Evolutionary conservation across 2,797 vertebrate genomes (phyloP).

Genomic region (Poeciliopsis gracilis): DNA sequence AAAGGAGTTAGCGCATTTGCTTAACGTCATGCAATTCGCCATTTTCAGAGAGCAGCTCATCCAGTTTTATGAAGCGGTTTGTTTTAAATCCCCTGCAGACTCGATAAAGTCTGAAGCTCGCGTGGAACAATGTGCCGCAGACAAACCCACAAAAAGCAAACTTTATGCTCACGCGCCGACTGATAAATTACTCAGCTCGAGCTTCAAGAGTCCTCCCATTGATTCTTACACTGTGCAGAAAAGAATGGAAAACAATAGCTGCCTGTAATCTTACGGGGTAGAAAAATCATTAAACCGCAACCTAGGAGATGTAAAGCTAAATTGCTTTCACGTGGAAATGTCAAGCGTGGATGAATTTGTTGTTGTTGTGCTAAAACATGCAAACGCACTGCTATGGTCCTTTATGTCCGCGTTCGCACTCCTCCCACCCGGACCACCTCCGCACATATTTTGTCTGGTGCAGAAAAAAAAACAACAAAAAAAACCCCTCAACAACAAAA

Average conservation of each 20-base stretch:
- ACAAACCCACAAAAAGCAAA: background rate
- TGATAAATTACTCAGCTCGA: conserved; percentile 12
- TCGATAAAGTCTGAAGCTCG: background rate
- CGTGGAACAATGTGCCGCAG: background rate
- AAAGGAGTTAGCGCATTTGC: background rate
- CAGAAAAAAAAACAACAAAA: background rate
- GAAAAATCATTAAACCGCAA: conserved; percentile 13
- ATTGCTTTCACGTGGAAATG: conserved; percentile 13
- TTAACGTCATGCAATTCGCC: background rate
- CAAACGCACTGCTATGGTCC: conserved; percentile 1
- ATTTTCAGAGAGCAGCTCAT: background rate
- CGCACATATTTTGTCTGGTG: conserved; percentile 12
- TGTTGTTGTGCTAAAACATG: background rate
- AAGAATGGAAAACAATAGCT: conserved; percentile 15
- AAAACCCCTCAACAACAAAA: background rate
- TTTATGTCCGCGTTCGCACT: conserved; percentile 10
- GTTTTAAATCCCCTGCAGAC: background rate
- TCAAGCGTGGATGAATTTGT: conserved; percentile 8
- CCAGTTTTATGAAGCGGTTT: too few relatives aligned
- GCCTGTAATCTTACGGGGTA: background rate
- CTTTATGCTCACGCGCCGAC: background rate
- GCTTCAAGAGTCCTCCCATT: conserved; percentile 1
- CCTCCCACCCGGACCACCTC: conserved; percentile 14
- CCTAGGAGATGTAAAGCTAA: conserved; percentile 19
- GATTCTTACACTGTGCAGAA: conserved; percentile 5